phyloP scores from a whole-genome alignment of 2,888 invertebrate genomes.

The Fabriciana adippe region DNA sequence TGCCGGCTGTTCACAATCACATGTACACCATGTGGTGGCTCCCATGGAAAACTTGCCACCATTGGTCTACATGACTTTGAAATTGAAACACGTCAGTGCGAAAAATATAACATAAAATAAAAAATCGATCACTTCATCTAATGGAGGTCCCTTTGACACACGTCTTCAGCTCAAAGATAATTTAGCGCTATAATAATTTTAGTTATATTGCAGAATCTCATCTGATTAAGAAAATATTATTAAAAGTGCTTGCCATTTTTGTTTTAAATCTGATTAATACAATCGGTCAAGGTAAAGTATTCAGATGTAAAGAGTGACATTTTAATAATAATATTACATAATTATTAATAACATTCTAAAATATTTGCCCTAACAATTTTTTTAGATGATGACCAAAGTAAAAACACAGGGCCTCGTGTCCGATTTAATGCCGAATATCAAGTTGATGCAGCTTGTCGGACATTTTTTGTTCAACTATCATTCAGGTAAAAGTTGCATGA shows the following conservation, averaged over 20 bases:
- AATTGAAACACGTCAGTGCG: conserved; percentile 66
- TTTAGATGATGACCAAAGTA: conserved; percentile 75
- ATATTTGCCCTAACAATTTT: conserved; percentile 33
- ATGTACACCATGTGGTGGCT: conserved; percentile 54
- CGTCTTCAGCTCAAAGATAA: not conserved
- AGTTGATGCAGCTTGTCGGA: conserved; percentile 88
- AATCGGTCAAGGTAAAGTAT: conserved; percentile 29
- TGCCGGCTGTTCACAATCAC: conserved; percentile 50
- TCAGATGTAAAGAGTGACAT: not conserved
- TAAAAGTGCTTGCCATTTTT: too few relatives aligned
- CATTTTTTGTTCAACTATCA: conserved; percentile 91
- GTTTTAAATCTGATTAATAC: not conserved
- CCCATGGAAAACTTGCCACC: conserved; percentile 49
- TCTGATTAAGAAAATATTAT: too few relatives aligned
- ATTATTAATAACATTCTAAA: conserved; percentile 7
- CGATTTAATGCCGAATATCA: conserved; percentile 92
- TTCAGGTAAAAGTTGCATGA: conserved; percentile 68
- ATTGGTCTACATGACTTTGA: conserved; percentile 59
- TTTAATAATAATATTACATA: not conserved
- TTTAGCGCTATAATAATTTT: not conserved
- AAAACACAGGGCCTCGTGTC: conserved; percentile 87
- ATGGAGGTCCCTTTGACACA: conserved; percentile 29
- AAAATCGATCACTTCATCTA: conserved; percentile 61
- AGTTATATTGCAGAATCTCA: too few relatives aligned
- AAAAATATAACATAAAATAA: conserved; percentile 56